These are phyloP conservation scores for Sarcophaga rosellei DNA, from an alignment of 2,888 invertebrate species.

Conservation along the genomic window DNA sequence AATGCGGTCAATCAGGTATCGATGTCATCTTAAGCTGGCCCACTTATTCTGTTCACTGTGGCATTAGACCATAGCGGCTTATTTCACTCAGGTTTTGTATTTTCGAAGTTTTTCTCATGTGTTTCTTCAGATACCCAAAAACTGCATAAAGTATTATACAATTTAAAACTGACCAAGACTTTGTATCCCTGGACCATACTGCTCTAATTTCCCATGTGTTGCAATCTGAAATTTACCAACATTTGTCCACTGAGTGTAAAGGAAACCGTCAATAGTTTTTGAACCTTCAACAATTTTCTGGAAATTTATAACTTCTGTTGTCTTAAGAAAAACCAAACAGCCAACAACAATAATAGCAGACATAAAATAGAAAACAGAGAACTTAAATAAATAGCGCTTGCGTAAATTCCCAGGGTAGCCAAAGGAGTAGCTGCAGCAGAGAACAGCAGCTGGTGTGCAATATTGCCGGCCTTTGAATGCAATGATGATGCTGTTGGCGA, in stretches of 20 bases:
- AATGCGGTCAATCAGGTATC: too few relatives aligned
- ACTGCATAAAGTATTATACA: not conserved
- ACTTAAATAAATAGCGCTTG: conserved; percentile 63
- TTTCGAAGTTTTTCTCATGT: too few relatives aligned
- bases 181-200: too few relatives aligned
- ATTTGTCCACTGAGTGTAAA: conserved; percentile 36
- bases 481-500: not conserved
- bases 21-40: too few relatives aligned
- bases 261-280: conserved; percentile 15
- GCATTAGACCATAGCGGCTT: too few relatives aligned
- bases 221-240: not conserved
- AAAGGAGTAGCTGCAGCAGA: conserved; percentile 3
- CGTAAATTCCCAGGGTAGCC: conserved; percentile 64
- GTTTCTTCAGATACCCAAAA: too few relatives aligned
- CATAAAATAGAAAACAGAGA: conserved; percentile 22
- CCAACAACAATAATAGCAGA: conserved; percentile 2
- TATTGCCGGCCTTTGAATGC: not conserved
- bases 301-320: conserved; percentile 11
- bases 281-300: conserved; percentile 54
- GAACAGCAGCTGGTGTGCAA: conserved; percentile 58
- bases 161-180: not conserved
- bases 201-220: too few relatives aligned
- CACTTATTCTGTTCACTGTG: too few relatives aligned
- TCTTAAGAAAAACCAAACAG: conserved; percentile 21
- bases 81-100: too few relatives aligned